These are phyloP conservation scores for Sebastes wilsoni DNA, from an alignment of 2,797 vertebrate genomes.

Conservation along the genomic window DNA sequence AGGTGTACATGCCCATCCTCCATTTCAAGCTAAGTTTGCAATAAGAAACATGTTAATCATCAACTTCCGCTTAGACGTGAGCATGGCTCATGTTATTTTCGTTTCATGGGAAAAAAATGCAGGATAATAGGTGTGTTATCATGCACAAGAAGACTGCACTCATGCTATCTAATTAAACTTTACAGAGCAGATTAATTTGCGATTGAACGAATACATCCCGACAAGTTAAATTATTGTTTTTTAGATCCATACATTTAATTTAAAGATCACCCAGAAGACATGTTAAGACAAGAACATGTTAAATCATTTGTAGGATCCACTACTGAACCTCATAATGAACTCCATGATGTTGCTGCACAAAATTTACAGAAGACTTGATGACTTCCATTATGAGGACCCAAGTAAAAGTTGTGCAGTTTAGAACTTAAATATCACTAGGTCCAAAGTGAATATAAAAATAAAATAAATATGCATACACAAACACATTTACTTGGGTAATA, in stretches of 20 bases:
- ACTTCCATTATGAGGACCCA: not conserved
- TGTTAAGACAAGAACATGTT: not conserved
- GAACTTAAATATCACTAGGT: not conserved
- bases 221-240: no score
- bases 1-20: not conserved
- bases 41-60: not conserved
- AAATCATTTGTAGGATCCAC: not conserved
- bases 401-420: not conserved
- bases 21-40: not conserved
- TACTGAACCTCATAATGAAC: not conserved
- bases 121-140: no score
- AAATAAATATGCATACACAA: conserved; percentile 24
- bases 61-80: no score
- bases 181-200: not conserved
- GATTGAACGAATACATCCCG: not conserved
- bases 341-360: not conserved
- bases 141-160: no score
- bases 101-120: no score
- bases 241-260: not conserved
- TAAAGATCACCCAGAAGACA: not conserved
- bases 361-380: not conserved
- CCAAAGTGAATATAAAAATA: not conserved
- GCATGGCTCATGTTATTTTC: no score
- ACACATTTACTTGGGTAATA: conserved; percentile 29
- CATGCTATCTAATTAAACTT: not conserved